phyloP scores from a whole-genome alignment of 2,888 invertebrate genomes.

The Mythimna impura region DNA sequence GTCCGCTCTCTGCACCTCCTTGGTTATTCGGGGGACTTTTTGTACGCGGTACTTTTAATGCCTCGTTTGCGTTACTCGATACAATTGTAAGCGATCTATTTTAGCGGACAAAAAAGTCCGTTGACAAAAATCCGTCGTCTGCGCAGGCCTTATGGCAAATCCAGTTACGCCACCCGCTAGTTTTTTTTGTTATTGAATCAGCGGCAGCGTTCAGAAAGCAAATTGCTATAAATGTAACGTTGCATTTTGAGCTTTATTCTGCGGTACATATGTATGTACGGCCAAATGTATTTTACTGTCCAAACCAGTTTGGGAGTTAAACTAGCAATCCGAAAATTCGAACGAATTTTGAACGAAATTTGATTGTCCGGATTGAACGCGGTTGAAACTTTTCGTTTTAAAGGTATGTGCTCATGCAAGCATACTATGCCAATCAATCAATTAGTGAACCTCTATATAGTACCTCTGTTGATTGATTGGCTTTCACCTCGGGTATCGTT shows the following conservation, averaged over 20 bases:
- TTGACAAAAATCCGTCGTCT: no score
- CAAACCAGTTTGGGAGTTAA: conserved; percentile 7
- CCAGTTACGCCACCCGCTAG: no score
- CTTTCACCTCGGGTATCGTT: no score
- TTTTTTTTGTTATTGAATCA: background rate
- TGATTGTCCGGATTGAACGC: background rate
- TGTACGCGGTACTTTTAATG: no score
- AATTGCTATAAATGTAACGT: conserved; percentile 2
- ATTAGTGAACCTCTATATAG: background rate
- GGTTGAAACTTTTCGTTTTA: background rate
- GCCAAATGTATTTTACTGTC: background rate
- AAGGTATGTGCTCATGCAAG: background rate
- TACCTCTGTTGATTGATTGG: background rate
- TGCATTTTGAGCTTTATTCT: conserved; percentile 1
- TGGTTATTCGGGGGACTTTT: no score
- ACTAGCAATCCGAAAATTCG: background rate
- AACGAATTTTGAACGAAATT: conserved; percentile 6
- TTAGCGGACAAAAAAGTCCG: no score
- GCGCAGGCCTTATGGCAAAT: no score
- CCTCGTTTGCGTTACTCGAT: no score
- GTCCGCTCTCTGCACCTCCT: no score
- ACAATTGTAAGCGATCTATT: no score
- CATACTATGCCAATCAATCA: background rate
- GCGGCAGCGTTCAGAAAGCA: background rate
- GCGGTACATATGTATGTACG: background rate